Evolutionary conservation across 2,113 vertebrate species (phyloP).

Genomic region (Coptodon bakossiorum): DNA sequence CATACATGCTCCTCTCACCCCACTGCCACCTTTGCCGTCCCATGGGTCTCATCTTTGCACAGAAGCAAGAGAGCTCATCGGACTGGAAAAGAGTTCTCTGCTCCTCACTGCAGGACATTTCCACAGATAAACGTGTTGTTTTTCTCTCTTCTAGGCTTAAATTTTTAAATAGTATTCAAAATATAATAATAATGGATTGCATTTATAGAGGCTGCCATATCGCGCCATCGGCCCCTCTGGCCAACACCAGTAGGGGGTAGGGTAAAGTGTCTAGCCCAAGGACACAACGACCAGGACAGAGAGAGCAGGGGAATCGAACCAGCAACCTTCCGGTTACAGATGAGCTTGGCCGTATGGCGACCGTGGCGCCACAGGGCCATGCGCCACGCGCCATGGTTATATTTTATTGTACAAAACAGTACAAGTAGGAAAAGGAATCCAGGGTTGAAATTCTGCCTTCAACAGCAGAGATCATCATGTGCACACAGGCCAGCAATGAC

Average conservation of each 20-base stretch:
- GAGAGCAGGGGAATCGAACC: not conserved
- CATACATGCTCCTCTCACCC: not conserved
- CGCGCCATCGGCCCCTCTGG: not conserved
- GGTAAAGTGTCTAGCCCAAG: not conserved
- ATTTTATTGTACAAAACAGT: not conserved
- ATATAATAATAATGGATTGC: not conserved
- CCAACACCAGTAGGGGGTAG: not conserved
- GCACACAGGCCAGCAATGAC: not conserved
- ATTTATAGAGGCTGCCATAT: not conserved
- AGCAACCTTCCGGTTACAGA: not conserved
- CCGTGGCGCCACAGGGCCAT: not conserved
- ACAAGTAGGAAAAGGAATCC: not conserved
- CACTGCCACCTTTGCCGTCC: conserved; percentile 3
- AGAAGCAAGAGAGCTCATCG: not conserved
- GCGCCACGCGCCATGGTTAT: not conserved
- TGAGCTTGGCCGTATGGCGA: rapidly evolving
- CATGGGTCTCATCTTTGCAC: not conserved
- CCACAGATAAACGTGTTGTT: not conserved
- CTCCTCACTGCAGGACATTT: not conserved
- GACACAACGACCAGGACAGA: not conserved
- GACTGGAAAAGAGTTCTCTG: conserved; percentile 5
- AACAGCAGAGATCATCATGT: not conserved
- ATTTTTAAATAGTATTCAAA: not conserved
- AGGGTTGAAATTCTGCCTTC: not conserved
- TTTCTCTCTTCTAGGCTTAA: not conserved